A percentile compares a stretch with the other conserved stretches of the same genome.
phyloP scores from a whole-genome alignment of 64 coral and sea anemone species.

The Catalaphyllia jardinei region DNA sequence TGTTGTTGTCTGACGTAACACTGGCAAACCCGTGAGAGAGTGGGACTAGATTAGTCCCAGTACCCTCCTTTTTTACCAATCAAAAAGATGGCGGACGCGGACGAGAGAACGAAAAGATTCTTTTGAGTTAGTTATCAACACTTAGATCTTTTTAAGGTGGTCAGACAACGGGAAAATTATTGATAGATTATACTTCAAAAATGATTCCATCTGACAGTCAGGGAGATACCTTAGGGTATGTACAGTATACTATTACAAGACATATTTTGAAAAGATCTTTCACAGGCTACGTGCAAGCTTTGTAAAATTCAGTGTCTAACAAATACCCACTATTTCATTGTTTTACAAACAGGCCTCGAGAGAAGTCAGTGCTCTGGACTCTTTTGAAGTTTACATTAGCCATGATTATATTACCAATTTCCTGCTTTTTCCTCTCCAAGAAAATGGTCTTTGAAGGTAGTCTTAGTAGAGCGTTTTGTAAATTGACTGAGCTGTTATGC shows the following conservation, averaged over 20 bases:
- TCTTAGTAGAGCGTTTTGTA: not conserved
- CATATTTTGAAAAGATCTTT: no score
- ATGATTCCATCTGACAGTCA: not conserved
- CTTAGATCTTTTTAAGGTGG: not conserved
- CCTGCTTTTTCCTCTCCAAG: constrained; percentile 83
- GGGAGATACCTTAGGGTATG: constrained; percentile 32
- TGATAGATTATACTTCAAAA: not conserved
- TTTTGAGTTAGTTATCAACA: not conserved
- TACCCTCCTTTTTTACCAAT: not conserved
- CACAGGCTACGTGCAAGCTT: no score
- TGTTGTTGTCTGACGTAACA: constrained; percentile 34
- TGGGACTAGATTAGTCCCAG: constrained; percentile 9
- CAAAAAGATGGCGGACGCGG: constrained; percentile 44
- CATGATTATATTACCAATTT: constrained; percentile 84
- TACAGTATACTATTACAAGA: not conserved
- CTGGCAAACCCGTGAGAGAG: not conserved
- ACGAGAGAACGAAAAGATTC: not conserved
- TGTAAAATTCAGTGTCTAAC: no score
- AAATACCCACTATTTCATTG: not conserved
- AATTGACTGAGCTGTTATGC: no score
- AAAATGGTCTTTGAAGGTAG: constrained; percentile 80
- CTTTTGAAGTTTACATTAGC: constrained; percentile 76
- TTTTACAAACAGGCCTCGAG: constrained; percentile 60
- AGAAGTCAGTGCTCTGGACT: constrained; percentile 74
- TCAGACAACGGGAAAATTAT: not conserved